Evolutionary conservation across 2,113 vertebrate genomes (phyloP), one percentile per base, ranked within the genome.

Genomic region (Chaenogobius annularis): DNA sequence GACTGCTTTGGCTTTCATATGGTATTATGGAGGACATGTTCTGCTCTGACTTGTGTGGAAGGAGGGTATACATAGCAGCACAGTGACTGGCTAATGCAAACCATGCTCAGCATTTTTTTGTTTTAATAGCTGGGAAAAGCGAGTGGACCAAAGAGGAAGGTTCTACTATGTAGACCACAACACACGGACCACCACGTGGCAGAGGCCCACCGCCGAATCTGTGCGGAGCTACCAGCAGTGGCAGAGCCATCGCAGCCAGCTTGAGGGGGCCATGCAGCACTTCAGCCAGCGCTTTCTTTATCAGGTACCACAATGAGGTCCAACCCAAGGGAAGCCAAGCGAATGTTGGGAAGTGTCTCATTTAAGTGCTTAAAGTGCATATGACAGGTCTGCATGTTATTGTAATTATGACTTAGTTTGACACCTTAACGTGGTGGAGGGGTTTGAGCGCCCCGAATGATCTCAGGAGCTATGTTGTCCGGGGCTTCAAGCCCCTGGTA

Each of bases 131-230:
- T 99, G 97, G 97, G 97, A 99, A 88, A 98, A 98, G 19, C 96
- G 97, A 0, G 96, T 98, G 87, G 97, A 99, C 68, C 96, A 96
- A 72, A 93, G 96, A 0, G 97, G 97, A 56, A 86, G 97, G 70
- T 97, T 94, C 77, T 99, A 99, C 91, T 99, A 99, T 0, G 97
- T 99, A 84, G 97, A 99, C 85, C 97, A 99, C 93, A 99, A 99
- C 90, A 99, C 97, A 0, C 87, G 96, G n/a, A 99, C 97, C 78
- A 99, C 97, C 79, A 99, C 97, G 0, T 99, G 97, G 97, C 97
- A 99, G 92, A 93, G 97, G 11, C 97, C 97, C 26, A 99, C 97
- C 0, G 96, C 95, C 0, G 97, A 99, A 86, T 96, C 97, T 0
- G 97, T 99, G 84, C 87, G 97, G 3, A 99, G 94, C 93, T 99